These are phyloP conservation scores for Lagodon rhomboides DNA, from an alignment of 2,797 vertebrate species.

Conservation along the genomic window DNA sequence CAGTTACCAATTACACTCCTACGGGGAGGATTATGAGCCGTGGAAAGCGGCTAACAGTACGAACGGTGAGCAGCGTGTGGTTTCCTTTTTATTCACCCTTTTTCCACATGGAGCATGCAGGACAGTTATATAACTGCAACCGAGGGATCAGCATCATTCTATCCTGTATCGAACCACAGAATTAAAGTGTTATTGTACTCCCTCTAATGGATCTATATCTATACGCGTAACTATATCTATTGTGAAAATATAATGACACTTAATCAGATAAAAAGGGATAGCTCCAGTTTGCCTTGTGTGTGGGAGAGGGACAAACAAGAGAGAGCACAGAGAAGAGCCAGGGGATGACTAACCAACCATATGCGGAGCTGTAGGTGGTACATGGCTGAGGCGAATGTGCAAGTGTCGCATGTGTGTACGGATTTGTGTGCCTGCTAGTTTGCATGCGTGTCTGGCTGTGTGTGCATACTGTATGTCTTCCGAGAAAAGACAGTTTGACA, in stretches of 20 bases:
- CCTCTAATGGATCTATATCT: not conserved
- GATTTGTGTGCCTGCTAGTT: slow-evolving; percentile 55
- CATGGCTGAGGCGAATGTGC: slow-evolving; percentile 24
- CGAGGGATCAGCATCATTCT: not conserved
- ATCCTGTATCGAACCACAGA: not conserved
- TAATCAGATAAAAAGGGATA: not conserved
- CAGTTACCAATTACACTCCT: not conserved
- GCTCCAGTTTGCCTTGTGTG: not conserved
- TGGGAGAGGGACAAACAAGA: slow-evolving; percentile 2
- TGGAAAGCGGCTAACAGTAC: not conserved
- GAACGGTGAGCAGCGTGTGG: not conserved
- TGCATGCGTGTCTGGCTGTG: slow-evolving; percentile 33
- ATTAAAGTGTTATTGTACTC: not conserved
- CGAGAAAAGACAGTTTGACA: slow-evolving; percentile 75
- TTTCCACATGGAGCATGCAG: not conserved
- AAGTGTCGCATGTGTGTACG: slow-evolving; percentile 39
- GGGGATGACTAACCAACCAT: slow-evolving; percentile 31
- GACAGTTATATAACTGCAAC: slow-evolving; percentile 22
- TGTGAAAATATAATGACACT: not conserved
- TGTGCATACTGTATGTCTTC: slow-evolving; percentile 50
- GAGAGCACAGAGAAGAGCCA: not conserved
- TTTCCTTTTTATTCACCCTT: not conserved
- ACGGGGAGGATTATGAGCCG: not conserved
- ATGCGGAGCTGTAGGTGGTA: slow-evolving; percentile 32
- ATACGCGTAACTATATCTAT: not conserved